These are phyloP conservation scores for Megaceryle torquata DNA, from an alignment of 2,113 vertebrate genomes.

Conservation along the genomic window DNA sequence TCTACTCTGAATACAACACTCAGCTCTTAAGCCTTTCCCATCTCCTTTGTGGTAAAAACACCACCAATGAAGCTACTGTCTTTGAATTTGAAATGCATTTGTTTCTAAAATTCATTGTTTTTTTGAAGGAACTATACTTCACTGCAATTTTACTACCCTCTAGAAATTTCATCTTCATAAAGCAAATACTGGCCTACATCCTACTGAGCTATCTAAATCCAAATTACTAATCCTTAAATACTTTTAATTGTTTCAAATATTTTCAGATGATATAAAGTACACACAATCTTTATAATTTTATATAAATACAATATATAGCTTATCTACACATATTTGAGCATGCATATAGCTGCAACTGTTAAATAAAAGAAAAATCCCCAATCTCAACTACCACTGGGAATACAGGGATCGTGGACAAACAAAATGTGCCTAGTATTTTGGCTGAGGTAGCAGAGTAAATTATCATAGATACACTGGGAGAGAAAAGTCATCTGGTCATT, in stretches of 20 bases:
- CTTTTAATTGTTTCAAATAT: neutral
- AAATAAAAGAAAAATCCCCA: neutral
- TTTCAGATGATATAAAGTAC: neutral
- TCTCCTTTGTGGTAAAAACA: neutral
- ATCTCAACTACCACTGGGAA: neutral
- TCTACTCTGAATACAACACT: neutral
- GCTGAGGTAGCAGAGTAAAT: neutral
- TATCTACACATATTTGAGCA: neutral
- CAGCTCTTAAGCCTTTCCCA: neutral
- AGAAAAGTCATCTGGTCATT: neutral
- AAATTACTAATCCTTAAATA: neutral
- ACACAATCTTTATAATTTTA: neutral
- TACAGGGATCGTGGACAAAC: neutral
- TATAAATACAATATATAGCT: neutral
- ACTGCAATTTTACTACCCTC: neutral
- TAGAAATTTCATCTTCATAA: neutral
- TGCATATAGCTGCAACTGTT: neutral
- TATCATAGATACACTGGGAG: neutral
- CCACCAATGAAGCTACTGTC: neutral
- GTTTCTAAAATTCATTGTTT: neutral
- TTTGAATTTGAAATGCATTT: neutral
- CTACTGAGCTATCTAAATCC: neutral
- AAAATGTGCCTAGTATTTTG: neutral
- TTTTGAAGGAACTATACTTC: neutral
- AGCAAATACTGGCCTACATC: neutral